A percentile compares a stretch with the other conserved stretches of the same genome.
Evolutionary conservation across 1,140 invertebrate species (phyloP).

Genomic region (Trichomalopsis sarcophagae): DNA sequence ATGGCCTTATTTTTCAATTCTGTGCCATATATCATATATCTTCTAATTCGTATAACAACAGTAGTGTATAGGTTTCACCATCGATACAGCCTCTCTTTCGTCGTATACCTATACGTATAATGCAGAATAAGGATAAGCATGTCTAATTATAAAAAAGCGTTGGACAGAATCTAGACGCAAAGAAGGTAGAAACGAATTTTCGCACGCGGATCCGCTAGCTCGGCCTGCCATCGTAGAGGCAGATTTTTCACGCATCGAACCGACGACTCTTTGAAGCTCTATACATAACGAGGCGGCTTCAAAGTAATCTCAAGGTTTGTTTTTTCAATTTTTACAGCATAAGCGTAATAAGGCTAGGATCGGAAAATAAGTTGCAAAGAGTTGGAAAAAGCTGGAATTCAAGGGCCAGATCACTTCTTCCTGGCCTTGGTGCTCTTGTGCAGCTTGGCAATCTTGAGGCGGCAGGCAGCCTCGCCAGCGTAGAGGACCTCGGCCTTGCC

Average conservation of each 20-base stretch:
- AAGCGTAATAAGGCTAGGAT: no score
- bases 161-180: constrained; percentile 1
- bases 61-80: constrained; percentile 54
- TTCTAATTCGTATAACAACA: constrained; percentile 64
- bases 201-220: no score
- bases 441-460: constrained; percentile 64
- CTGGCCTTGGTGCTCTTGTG: constrained; percentile 63
- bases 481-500: constrained; percentile 71
- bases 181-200: background rate
- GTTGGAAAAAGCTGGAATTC: no score
- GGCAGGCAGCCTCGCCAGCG: constrained; percentile 68
- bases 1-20: no score
- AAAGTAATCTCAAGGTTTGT: no score
- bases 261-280: no score
- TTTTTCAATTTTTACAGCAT: no score
- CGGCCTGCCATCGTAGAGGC: no score
- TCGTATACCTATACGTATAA: constrained; percentile 11
- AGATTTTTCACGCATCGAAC: no score
- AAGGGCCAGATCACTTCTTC: constrained; percentile 58
- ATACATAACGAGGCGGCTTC: no score
- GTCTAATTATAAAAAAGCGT: background rate
- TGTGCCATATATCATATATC: no score
- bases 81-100: constrained; percentile 64
- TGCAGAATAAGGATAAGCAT: background rate
- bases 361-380: no score